Base-by-base conservation (phyloP, 2,113 vertebrate genomes). In the Cyprinus carpio region DNA sequence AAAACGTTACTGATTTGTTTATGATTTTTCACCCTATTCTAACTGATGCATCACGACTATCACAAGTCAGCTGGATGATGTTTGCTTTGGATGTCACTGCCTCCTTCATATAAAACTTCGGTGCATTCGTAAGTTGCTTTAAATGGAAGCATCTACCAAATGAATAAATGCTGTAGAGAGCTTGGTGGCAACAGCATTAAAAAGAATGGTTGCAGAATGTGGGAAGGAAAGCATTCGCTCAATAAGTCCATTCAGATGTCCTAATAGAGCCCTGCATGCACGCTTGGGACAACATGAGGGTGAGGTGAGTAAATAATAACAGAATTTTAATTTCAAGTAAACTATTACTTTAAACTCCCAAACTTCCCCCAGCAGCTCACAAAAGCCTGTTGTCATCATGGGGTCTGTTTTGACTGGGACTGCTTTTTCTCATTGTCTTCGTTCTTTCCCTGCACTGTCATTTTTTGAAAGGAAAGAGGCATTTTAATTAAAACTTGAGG, bases 401-500 rank as follows among this genome's bases (percentile, higher is more conserved):
- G 62, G 74, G n/a, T n/a, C 29, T 82, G 64, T 85, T 79, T 82
- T 83, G 82, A 84, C 51, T 72, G 65, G 29, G 81, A 56, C 65
- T 37, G 64, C 40, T 85, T 84, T 84, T 72, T 76, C 40, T 64
- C 81, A 15, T 31, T 84, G 74, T 83, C 58, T 75, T 83, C 64
- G 65, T 79, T 82, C 78, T 75, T 46, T 51, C 79, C 31, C 6
- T 64, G 29, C 27, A 46, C 43, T 4, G 71, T 67, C 62, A 56
- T 77, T 87, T 20, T 86, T 85, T 85, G 31, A 37, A 58, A 86
- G 72, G 67, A 67, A 81, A 34, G 72, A 84, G 87, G 27, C 69
- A 69, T 81, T 89, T 89, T 89, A 86, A 90, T 90, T 89, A 88
- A 88, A 88, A 87, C 58, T 85, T 71, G 82, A 56, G 75, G 29